A percentile compares a stretch with the other conserved stretches of the same genome.
These are phyloP conservation scores for Pedionomus torquatus DNA, from an alignment of 2,113 vertebrate genomes.

Conservation along the genomic window DNA sequence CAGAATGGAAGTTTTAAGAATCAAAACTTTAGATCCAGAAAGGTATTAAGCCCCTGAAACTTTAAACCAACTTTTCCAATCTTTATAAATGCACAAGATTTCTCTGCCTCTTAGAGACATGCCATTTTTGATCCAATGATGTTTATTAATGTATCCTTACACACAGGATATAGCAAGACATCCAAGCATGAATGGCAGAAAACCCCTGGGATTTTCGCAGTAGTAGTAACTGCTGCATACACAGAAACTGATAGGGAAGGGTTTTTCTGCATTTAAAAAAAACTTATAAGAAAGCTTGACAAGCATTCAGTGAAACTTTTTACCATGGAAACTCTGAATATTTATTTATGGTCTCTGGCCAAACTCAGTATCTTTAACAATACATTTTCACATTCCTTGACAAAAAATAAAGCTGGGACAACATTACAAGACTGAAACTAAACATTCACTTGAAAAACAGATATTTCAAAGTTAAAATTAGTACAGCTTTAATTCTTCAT, in stretches of 20 bases:
- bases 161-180: not conserved
- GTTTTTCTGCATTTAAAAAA: not conserved
- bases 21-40: not conserved
- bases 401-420: not conserved
- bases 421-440: not conserved
- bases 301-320: not conserved
- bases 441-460: not conserved
- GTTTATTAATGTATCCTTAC: not conserved
- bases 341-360: not conserved
- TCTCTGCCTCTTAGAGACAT: not conserved
- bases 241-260: not conserved
- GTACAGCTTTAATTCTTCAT: not conserved
- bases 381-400: not conserved
- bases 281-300: not conserved
- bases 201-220: not conserved
- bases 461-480: not conserved
- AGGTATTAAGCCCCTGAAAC: not conserved
- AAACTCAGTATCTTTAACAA: not conserved
- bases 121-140: not conserved
- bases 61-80: not conserved
- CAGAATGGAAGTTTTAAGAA: not conserved
- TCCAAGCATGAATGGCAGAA: not conserved
- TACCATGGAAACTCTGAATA: not conserved
- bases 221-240: not conserved
- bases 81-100: not conserved